Evolutionary conservation across 1,140 invertebrate species (phyloP).

Genomic region (Procambarus clarkii): DNA sequence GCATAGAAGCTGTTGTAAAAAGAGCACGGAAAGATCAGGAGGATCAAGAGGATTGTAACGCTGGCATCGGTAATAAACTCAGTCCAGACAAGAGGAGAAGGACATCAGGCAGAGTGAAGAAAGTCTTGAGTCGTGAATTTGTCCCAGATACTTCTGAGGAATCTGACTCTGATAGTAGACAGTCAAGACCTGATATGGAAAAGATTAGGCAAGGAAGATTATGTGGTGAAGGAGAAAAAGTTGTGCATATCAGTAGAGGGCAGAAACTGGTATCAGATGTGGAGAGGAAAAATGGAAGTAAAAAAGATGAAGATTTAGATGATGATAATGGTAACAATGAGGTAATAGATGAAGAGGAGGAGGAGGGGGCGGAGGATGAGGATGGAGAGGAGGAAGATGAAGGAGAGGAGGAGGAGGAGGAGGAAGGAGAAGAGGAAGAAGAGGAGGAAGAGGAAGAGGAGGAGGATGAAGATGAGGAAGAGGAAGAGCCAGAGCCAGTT

Average conservation of each 20-base stretch:
- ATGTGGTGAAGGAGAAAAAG: slow-evolving; percentile 35
- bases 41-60: slow-evolving; percentile 3
- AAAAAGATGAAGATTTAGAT: slow-evolving; percentile 45
- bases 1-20: slow-evolving; percentile 70
- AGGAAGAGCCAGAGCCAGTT: not conserved
- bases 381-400: slow-evolving; percentile 46
- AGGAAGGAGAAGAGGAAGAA: slow-evolving; percentile 19
- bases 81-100: slow-evolving; percentile 60
- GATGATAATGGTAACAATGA: slow-evolving; percentile 47
- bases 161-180: slow-evolving; percentile 55
- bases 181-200: slow-evolving; percentile 42
- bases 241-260: not conserved
- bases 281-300: slow-evolving; percentile 40
- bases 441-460: slow-evolving; percentile 2
- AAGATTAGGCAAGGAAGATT: slow-evolving; percentile 12
- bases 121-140: slow-evolving; percentile 55
- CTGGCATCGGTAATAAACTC: not conserved
- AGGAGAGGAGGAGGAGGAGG: not conserved
- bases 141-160: slow-evolving; percentile 57
- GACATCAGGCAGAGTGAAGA: slow-evolving; percentile 53
- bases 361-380: slow-evolving; percentile 27
- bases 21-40: slow-evolving; percentile 64
- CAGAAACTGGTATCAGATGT: slow-evolving; percentile 31
- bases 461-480: not conserved
- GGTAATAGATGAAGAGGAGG: slow-evolving; percentile 31